Percentiles rank a stretch among this genome's conserved stretches.
phyloP scores from a whole-genome alignment of 2,888 invertebrate species.

The Spisula subtruncata region DNA sequence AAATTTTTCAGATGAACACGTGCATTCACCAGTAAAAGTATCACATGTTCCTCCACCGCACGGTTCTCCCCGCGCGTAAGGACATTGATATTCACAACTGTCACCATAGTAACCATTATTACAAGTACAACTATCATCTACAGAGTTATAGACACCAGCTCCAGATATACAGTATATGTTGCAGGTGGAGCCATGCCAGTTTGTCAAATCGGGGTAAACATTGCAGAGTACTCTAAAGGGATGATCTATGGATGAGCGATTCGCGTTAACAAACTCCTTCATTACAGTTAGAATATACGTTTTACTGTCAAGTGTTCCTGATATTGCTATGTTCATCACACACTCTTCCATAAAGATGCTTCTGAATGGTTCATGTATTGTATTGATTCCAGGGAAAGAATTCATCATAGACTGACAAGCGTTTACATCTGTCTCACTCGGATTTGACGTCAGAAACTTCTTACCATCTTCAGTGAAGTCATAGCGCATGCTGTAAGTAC shows the following conservation, averaged over 20 bases:
- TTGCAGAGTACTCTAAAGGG: constrained; percentile 51
- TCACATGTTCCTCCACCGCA: constrained; percentile 78
- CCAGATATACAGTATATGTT: constrained; percentile 69
- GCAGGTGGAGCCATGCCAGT: constrained; percentile 72
- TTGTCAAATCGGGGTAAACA: constrained; percentile 48
- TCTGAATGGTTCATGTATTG: constrained; percentile 21
- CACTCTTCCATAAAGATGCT: constrained; percentile 44
- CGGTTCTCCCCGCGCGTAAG: constrained; percentile 51
- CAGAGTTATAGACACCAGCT: constrained; percentile 51
- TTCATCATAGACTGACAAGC: constrained; percentile 36
- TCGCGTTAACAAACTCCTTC: constrained; percentile 46
- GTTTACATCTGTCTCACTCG: not conserved
- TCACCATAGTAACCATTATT: constrained; percentile 74
- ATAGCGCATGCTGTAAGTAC: constrained; percentile 64
- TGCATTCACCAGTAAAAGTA: constrained; percentile 71
- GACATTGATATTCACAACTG: constrained; percentile 72
- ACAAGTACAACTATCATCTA: constrained; percentile 69
- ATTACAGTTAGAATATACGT: constrained; percentile 44
- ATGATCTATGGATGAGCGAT: constrained; percentile 48
- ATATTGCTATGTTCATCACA: constrained; percentile 38
- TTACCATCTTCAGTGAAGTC: constrained; percentile 14
- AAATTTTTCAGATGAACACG: constrained; percentile 72
- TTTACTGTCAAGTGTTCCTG: not conserved
- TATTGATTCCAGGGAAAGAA: constrained; percentile 30
- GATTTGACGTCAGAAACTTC: constrained; percentile 31